Conservation (phyloP, 1,140 invertebrate genomes). For the Drosophila virilis region DNA sequence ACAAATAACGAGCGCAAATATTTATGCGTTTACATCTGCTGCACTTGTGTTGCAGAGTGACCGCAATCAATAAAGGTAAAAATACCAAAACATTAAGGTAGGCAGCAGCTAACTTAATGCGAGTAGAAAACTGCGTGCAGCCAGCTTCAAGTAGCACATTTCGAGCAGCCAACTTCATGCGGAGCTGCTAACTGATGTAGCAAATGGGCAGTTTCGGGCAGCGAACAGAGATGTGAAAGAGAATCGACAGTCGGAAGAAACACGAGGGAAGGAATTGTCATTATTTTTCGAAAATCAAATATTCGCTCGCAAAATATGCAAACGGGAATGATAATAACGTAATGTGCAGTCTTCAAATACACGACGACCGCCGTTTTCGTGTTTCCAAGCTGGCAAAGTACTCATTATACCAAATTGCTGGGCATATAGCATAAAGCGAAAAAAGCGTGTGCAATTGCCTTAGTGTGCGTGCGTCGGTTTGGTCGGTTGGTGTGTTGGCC, state of each 20-base stretch:
- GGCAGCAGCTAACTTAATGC: constrained; percentile 13
- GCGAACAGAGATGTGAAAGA: constrained; percentile 47
- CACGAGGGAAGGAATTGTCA: constrained; percentile 78
- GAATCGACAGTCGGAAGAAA: constrained; percentile 70
- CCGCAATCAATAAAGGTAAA: constrained; percentile 7
- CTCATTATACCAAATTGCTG: constrained; percentile 11
- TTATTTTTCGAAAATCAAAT: constrained; percentile 58
- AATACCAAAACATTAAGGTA: constrained; percentile 3
- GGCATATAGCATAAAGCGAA: constrained; percentile 48
- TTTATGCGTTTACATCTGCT: constrained; percentile 63
- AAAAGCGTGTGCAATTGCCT: constrained; percentile 64
- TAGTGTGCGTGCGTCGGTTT: constrained; percentile 70
- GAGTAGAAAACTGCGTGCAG: constrained; percentile 1
- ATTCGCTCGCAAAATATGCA: constrained; percentile 48
- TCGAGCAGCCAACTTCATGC: constrained; percentile 8
- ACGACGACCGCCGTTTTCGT: constrained; percentile 22
- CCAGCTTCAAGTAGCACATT: constrained; percentile 4
- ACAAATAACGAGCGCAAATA: constrained; percentile 47
- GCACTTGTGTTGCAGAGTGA: constrained; percentile 45
- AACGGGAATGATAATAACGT: constrained; percentile 14
- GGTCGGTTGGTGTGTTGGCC: constrained; percentile 50
- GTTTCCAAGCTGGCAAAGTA: constrained; percentile 26
- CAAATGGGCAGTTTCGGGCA: constrained; percentile 34
- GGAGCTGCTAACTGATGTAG: constrained; percentile 15
- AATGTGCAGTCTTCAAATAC: constrained; percentile 33